phyloP scores from a whole-genome alignment of 2,113 vertebrate species.

The Sceloporus undulatus region DNA sequence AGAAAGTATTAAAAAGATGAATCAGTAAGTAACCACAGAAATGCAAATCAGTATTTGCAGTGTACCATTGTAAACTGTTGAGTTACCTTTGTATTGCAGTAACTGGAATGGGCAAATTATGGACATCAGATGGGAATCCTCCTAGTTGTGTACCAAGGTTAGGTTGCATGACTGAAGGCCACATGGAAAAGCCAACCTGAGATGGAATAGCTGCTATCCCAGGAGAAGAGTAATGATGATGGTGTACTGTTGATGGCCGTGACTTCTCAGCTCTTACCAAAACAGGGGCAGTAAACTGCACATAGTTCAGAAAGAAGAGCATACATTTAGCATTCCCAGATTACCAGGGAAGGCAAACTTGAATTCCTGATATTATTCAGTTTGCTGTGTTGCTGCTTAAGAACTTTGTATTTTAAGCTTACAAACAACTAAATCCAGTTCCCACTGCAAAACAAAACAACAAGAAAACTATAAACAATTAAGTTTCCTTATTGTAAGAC shows the following conservation, averaged over 20 bases:
- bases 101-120: slow-evolving; percentile 52
- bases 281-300: slow-evolving; percentile 50
- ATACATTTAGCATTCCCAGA: slow-evolving; percentile 10
- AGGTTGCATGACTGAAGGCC: slow-evolving; percentile 64
- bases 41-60: accelerated
- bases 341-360: accelerated
- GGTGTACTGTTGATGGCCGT: slow-evolving; percentile 76
- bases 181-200: slow-evolving; percentile 67
- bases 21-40: not conserved
- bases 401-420: not conserved
- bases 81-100: slow-evolving; percentile 72
- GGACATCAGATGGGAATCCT: slow-evolving; percentile 54
- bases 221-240: slow-evolving; percentile 81
- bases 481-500: not conserved
- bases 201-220: slow-evolving; percentile 24
- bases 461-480: too few species aligned
- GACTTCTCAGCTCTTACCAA: slow-evolving; percentile 69
- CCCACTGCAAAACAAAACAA: not conserved
- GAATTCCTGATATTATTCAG: not conserved
- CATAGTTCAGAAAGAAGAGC: slow-evolving; percentile 13
- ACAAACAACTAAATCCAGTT: not conserved
- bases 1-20: not conserved
- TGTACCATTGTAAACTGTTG: not conserved
- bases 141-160: slow-evolving; percentile 47
- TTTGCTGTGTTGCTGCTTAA: not conserved